Percentiles rank a stretch among this genome's conserved stretches.
These are phyloP conservation scores for Meriones psammophilus DNA, from an alignment of 2,797 vertebrate species.

Conservation along the genomic window DNA sequence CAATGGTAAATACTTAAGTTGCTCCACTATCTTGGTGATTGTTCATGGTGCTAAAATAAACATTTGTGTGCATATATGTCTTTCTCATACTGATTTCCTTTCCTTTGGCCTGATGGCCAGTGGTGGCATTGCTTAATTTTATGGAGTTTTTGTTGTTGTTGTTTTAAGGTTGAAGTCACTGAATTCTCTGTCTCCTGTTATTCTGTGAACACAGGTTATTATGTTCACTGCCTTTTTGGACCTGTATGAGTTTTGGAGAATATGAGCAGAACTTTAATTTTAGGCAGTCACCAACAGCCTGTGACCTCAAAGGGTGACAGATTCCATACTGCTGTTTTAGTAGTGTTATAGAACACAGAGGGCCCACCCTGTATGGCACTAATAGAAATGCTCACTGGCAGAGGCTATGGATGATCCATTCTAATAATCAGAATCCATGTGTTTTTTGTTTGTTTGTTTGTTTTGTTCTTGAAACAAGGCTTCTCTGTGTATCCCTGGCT, in stretches of 20 bases:
- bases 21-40: neutral
- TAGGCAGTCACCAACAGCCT: neutral
- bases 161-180: neutral
- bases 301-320: neutral
- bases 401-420: neutral
- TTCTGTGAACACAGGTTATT: neutral
- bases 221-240: conserved; percentile 21
- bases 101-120: neutral
- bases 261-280: conserved; percentile 8
- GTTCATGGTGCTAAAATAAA: neutral
- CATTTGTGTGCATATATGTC: neutral
- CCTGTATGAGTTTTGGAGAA: neutral
- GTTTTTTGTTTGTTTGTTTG: neutral
- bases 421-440: neutral
- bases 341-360: neutral
- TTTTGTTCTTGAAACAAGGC: neutral
- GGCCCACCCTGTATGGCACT: neutral
- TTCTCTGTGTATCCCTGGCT: too few relatives aligned
- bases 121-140: neutral
- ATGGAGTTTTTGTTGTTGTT: neutral
- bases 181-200: neutral
- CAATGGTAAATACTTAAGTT: neutral
- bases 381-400: neutral
- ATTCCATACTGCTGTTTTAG: conserved; percentile 14
- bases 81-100: neutral